Conservation (phyloP, 2,888 invertebrate genomes). For the Harpalus rufipes region DNA sequence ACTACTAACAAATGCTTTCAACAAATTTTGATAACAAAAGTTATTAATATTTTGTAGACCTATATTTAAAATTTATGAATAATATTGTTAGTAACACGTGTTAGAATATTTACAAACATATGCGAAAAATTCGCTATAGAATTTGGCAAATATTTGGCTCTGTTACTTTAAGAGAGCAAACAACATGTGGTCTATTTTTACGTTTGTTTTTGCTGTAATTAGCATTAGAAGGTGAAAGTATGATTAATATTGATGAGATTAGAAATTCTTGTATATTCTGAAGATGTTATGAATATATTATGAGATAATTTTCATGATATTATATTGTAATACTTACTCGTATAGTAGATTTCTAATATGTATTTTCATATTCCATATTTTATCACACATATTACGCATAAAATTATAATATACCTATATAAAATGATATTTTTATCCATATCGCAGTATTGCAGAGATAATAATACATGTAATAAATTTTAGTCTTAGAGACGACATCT, state of each 20-base stretch:
- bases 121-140: background rate
- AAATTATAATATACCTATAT: too few relatives aligned
- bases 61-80: too few relatives aligned
- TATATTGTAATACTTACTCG: background rate
- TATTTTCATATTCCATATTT: background rate
- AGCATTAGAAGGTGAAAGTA: background rate
- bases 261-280: background rate
- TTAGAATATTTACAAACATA: background rate
- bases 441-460: too few relatives aligned
- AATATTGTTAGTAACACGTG: too few relatives aligned
- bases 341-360: background rate
- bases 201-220: background rate
- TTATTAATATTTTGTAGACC: too few relatives aligned
- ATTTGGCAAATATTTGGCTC: background rate
- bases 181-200: background rate
- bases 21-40: too few relatives aligned
- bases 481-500: too few relatives aligned
- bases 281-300: slow-evolving; percentile 2
- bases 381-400: background rate
- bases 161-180: background rate
- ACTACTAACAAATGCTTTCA: too few relatives aligned
- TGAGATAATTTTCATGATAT: background rate
- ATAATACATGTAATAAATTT: too few relatives aligned
- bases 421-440: too few relatives aligned
- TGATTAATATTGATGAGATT: background rate